Percentiles rank a stretch among this genome's conserved stretches.
phyloP scores from a whole-genome alignment of 2,797 vertebrate species.

The Apogon hyalosoma region DNA sequence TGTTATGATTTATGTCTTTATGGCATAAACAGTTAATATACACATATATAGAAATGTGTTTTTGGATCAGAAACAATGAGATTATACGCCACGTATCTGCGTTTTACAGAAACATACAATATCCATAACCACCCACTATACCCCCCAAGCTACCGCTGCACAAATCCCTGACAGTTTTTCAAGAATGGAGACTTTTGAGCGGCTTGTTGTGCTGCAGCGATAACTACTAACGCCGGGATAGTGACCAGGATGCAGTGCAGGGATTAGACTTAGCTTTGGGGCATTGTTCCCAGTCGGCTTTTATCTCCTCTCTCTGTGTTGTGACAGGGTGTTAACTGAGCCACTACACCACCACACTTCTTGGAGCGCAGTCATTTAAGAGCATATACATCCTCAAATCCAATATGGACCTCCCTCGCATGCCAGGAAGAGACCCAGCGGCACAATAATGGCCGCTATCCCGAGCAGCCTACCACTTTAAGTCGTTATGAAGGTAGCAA shows the following conservation, averaged over 20 bases:
- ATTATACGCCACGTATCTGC: too few relatives aligned
- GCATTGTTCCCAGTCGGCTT: constrained; percentile 61
- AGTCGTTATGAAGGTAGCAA: constrained; percentile 28
- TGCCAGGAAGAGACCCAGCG: constrained; percentile 11
- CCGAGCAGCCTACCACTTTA: constrained; percentile 18
- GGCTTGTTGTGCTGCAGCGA: constrained; percentile 30
- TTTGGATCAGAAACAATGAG: too few relatives aligned
- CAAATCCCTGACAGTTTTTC: constrained; percentile 40
- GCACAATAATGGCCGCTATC: neutral
- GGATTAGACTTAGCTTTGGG: constrained; percentile 68
- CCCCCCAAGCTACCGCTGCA: constrained; percentile 28
- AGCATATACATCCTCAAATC: constrained; percentile 52
- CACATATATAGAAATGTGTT: too few relatives aligned
- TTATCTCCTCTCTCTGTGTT: constrained; percentile 62
- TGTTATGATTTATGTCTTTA: too few relatives aligned
- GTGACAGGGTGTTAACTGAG: constrained; percentile 59
- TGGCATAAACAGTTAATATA: too few relatives aligned
- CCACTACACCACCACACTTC: constrained; percentile 28
- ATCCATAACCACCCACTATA: constrained; percentile 50
- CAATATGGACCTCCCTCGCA: constrained; percentile 30
- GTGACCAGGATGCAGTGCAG: constrained; percentile 58
- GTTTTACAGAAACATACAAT: neutral
- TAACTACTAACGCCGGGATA: constrained; percentile 48
- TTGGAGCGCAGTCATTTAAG: constrained; percentile 44
- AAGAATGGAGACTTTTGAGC: constrained; percentile 38